Conservation (phyloP, 2,888 invertebrate genomes). For the Lypha dubia region DNA sequence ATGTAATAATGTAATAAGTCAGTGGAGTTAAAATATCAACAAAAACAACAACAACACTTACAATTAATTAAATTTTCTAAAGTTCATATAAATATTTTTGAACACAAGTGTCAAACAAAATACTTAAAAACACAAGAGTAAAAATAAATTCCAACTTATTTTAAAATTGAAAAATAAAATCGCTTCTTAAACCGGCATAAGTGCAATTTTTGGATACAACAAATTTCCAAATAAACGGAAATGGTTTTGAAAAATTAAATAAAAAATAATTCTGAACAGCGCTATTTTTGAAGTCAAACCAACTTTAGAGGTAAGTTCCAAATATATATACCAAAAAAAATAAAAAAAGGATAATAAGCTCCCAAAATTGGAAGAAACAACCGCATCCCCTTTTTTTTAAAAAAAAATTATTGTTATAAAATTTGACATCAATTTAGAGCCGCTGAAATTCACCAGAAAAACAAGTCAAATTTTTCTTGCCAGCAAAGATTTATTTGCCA, state of each 20-base stretch:
- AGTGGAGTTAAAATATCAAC: slow-evolving; percentile 4
- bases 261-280: not conserved
- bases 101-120: not conserved
- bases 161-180: not conserved
- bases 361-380: no score
- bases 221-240: slow-evolving; percentile 17
- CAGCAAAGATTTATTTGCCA: no score
- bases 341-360: no score
- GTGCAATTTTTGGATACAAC: slow-evolving; percentile 53
- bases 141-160: not conserved
- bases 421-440: no score
- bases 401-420: no score
- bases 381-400: no score
- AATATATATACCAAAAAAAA: no score
- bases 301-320: slow-evolving; percentile 18
- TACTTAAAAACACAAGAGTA: not conserved
- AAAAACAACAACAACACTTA: not conserved
- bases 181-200: not conserved
- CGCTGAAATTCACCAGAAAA: no score
- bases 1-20: not conserved
- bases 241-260: slow-evolving; percentile 12
- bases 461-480: no score
- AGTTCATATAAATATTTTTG: slow-evolving; percentile 1
- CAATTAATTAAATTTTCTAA: slow-evolving; percentile 13
- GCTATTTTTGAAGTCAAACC: not conserved